Base-by-base conservation (phyloP, 2,113 vertebrate species). In the Numida meleagris region DNA sequence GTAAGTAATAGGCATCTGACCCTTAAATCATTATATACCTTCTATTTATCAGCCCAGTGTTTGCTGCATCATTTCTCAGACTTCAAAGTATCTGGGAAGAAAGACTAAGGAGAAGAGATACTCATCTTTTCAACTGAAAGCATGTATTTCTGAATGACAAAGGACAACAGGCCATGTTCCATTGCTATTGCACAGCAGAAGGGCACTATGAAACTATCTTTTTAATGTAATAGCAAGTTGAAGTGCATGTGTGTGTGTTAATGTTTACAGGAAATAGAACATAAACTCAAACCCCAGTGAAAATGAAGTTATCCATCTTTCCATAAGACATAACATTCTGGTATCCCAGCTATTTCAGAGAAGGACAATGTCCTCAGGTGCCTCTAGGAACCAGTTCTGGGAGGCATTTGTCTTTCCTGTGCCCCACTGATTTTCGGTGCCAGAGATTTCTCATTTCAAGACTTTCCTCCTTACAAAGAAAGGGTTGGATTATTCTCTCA, bases 1-100 rank as follows among this genome's bases (percentile, higher is more conserved):
- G 61, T 78, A 94, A 95, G 96, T 94, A 95, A 93, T 77, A 90
- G 66, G 58, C 51, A 84, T 43, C 74, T 90, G 94, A 88, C 65
- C 73, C 50, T 88, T 90, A 93, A 94, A 92, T 86, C 82, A 70
- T 82, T 78, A 84, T 38, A 45, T 88, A 72, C 89, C 51, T 73
- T 82, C 70, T 33, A 57, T 58, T 89, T 95, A 93, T 84, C 66
- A 91, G 38, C 34, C 89, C 67, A 92, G 72, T 81, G 75, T 92
- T 86, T 92, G 74, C 93, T 74, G 62, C 82, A 86, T 91, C 70
- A 48, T 89, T 96, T 83, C 86, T 77, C 36, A 85, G 79, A 42
- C 68, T 86, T 94, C 55, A 62, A 61, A 88, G 68, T 82, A 65
- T 34, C 46, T 86, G 29, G 16, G 62, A 95, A 96, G 51, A 90